These are phyloP conservation scores for Poecile montanus DNA, from an alignment of 2,797 vertebrate genomes.

Conservation along the genomic window DNA sequence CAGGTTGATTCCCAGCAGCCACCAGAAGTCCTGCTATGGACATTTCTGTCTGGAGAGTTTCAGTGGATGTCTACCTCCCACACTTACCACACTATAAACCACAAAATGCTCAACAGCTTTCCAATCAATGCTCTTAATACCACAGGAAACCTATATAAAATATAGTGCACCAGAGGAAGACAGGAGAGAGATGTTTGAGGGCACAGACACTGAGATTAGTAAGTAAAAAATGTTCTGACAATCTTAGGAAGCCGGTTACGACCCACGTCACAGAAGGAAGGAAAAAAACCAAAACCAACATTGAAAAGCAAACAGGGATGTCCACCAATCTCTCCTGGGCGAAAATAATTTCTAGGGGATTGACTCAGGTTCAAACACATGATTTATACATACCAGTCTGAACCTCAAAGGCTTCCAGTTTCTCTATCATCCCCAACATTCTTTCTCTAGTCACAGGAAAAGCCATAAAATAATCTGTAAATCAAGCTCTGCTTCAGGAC, in stretches of 20 bases:
- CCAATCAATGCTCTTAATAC: not conserved
- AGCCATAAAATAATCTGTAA: not conserved
- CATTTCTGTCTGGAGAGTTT: not conserved
- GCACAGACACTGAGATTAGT: not conserved
- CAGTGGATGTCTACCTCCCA: not conserved
- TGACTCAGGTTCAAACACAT: not conserved
- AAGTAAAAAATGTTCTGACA: not conserved
- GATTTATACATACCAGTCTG: not conserved
- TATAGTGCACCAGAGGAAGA: not conserved
- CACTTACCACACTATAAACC: not conserved
- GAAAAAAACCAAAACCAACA: not conserved
- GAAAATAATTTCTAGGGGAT: not conserved
- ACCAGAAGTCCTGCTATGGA: not conserved
- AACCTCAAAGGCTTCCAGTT: not conserved
- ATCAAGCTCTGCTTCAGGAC: not conserved
- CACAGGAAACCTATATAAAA: not conserved
- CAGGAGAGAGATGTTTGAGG: not conserved
- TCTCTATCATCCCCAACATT: not conserved
- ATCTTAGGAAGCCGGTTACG: not conserved
- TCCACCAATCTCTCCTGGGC: not conserved
- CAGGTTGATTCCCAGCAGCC: not conserved
- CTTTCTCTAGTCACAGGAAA: not conserved
- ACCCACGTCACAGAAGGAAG: not conserved
- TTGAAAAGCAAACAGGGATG: not conserved
- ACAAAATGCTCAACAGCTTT: not conserved